A percentile compares a stretch with the other conserved stretches of the same genome.
Evolutionary conservation across 2,113 vertebrate genomes (phyloP).

Genomic region (Apodemus speciosus): DNA sequence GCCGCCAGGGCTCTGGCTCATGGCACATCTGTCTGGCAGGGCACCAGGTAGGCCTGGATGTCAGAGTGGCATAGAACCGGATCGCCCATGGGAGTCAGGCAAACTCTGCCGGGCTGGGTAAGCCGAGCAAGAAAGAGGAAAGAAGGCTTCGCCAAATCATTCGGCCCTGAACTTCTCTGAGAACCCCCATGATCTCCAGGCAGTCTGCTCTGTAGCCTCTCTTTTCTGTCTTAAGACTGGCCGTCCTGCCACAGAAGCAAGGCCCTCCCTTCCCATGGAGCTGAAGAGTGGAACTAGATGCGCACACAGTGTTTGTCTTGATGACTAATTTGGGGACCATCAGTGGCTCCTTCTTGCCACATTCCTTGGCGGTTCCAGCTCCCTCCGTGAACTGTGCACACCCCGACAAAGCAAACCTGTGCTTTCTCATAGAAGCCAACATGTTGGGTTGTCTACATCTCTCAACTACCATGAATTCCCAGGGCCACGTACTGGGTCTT

Average conservation of each 20-base stretch:
- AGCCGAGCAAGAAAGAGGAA: background rate
- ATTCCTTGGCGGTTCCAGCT: conserved; percentile 3
- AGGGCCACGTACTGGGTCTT: background rate
- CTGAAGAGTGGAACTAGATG: background rate
- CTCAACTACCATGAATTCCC: background rate
- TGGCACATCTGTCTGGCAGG: background rate
- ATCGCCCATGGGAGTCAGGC: background rate
- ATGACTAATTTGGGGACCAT: conserved; percentile 2
- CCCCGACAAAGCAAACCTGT: background rate
- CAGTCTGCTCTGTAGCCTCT: conserved; percentile 7
- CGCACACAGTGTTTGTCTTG: background rate
- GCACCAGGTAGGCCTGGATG: background rate
- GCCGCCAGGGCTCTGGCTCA: background rate
- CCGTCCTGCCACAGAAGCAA: background rate
- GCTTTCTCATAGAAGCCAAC: conserved; percentile 2
- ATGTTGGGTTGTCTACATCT: background rate
- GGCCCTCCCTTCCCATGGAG: background rate
- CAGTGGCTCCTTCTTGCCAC: background rate
- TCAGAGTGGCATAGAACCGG: background rate
- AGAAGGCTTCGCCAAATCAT: background rate
- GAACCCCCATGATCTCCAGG: background rate
- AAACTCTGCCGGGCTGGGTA: background rate
- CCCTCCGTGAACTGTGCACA: background rate
- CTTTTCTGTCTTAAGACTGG: conserved; percentile 2
- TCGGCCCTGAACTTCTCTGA: background rate